These are phyloP conservation scores for Spodoptera frugiperda DNA, from an alignment of 1,140 invertebrate species.

Conservation along the genomic window DNA sequence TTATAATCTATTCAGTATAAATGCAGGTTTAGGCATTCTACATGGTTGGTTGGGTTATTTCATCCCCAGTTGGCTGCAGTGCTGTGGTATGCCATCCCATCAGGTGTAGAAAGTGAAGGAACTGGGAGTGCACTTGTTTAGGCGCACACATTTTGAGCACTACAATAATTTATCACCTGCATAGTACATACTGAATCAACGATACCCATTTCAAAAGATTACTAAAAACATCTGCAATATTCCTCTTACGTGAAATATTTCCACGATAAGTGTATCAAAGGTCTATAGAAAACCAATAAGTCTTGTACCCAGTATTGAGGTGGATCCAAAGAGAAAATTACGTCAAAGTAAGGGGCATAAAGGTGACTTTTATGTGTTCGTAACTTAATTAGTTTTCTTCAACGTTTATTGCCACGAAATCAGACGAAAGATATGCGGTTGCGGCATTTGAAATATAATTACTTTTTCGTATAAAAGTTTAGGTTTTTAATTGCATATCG, in stretches of 20 bases:
- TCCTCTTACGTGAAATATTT: neutral
- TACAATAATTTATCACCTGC: too few species aligned
- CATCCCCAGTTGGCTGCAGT: too few species aligned
- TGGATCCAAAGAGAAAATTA: neutral
- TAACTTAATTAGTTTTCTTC: slow-evolving; percentile 33
- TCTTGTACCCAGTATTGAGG: neutral
- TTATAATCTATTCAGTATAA: too few species aligned
- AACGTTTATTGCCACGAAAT: slow-evolving; percentile 14
- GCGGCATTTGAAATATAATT: neutral
- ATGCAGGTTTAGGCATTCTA: too few species aligned
- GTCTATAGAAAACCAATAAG: slow-evolving; percentile 30
- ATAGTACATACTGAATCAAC: too few species aligned
- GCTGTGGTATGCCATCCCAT: too few species aligned
- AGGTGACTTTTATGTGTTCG: slow-evolving; percentile 37
- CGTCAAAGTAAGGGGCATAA: slow-evolving; percentile 8
- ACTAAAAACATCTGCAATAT: neutral
- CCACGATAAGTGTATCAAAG: neutral
- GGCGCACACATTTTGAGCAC: too few species aligned
- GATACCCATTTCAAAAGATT: too few species aligned
- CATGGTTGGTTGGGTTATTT: too few species aligned
- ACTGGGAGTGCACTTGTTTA: too few species aligned
- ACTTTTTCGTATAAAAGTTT: neutral
- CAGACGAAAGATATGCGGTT: neutral
- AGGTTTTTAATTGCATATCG: neutral
- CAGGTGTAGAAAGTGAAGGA: too few species aligned